Evolutionary conservation across 1,140 invertebrate species (phyloP), one percentile per base, ranked within the genome.

Genomic region (Marisa cornuarietis): DNA sequence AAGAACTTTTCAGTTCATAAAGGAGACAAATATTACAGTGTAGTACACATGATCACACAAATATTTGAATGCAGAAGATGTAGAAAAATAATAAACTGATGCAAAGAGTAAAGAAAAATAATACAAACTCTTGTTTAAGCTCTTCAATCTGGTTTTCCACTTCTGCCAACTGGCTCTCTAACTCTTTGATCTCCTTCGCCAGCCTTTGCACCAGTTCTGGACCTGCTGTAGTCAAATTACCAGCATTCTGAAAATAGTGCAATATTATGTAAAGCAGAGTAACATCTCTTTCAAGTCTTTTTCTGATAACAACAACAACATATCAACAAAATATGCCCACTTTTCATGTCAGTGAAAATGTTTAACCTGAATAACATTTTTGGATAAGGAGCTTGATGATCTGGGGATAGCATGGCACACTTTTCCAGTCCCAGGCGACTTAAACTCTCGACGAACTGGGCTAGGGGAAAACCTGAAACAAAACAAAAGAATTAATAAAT

Each of bases 81-180:
- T 3, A 65, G 62, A 20, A 4, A 24, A 20, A 2, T 65, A 20
- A 20, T 65, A 65, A 65, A 24, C 62, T 65, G 62, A 65, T 18
- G 18, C 62, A 20, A 24, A 65, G 62, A 65, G 18, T 65, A 65
- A 65, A 65, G n/a, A 18, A 20, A 65, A 69, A 69, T 69, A 24
- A 22, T 71, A 22, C 63, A 31, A 71, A 80, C 69, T 75, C 71
- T 62, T 74, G 54, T 63, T 81, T 78, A 6, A 83, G 65, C 16
- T 79, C 69, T 51, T 79, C 49, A 61, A 83, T 80, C 61, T 83
- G 74, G 51, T 75, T 58, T n/a, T 76, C 75, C 18, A 81, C 65
- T 63, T 74, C 71, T 8, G n/a, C 68, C 20, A 74, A 63, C 49
- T 75, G 63, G 16, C 74, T 24, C 49, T 75, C 11, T 42, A 81